A percentile compares a stretch with the other conserved stretches of the same genome.
These are phyloP conservation scores for Cheilosia scutellata DNA, from an alignment of 2,888 invertebrate genomes.

Conservation along the genomic window DNA sequence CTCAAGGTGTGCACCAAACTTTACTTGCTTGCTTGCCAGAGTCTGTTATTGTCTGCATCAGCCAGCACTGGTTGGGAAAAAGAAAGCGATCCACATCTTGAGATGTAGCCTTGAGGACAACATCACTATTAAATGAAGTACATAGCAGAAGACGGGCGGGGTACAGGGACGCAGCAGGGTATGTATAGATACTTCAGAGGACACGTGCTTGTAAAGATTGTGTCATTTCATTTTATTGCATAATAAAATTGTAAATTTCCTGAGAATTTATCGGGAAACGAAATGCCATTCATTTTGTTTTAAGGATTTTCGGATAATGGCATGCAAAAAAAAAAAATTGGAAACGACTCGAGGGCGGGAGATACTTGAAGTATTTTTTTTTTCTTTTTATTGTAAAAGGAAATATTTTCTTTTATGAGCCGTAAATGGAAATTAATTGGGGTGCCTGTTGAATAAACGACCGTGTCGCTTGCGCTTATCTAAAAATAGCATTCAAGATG, in stretches of 20 bases:
- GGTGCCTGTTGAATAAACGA: slow-evolving; percentile 34
- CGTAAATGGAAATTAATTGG: slow-evolving; percentile 54
- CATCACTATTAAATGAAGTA: slow-evolving; percentile 53
- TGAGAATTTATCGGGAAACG: slow-evolving; percentile 54
- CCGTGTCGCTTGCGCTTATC: slow-evolving; percentile 2
- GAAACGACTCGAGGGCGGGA: slow-evolving; percentile 2
- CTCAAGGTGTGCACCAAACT: slow-evolving; percentile 52
- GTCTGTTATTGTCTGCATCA: slow-evolving; percentile 34
- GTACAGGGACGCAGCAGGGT: neutral
- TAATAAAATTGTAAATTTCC: slow-evolving; percentile 69
- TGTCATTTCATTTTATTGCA: slow-evolving; percentile 70
- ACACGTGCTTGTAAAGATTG: slow-evolving; percentile 61
- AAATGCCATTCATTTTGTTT: slow-evolving; percentile 29
- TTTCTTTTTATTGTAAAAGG: slow-evolving; percentile 37
- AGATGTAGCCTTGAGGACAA: slow-evolving; percentile 62
- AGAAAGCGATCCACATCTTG: slow-evolving; percentile 34
- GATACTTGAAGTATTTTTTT: slow-evolving; percentile 19
- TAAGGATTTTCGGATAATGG: slow-evolving; percentile 17
- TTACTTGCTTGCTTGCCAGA: slow-evolving; percentile 13
- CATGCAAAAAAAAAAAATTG: slow-evolving; percentile 30
- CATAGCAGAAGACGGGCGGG: neutral
- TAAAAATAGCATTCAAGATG: slow-evolving; percentile 1
- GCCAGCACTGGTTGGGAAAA: neutral
- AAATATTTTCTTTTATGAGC: slow-evolving; percentile 54
- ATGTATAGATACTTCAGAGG: slow-evolving; percentile 3